These are phyloP conservation scores for Odontesthes bonariensis DNA, from an alignment of 2,113 vertebrate species.

Conservation along the genomic window DNA sequence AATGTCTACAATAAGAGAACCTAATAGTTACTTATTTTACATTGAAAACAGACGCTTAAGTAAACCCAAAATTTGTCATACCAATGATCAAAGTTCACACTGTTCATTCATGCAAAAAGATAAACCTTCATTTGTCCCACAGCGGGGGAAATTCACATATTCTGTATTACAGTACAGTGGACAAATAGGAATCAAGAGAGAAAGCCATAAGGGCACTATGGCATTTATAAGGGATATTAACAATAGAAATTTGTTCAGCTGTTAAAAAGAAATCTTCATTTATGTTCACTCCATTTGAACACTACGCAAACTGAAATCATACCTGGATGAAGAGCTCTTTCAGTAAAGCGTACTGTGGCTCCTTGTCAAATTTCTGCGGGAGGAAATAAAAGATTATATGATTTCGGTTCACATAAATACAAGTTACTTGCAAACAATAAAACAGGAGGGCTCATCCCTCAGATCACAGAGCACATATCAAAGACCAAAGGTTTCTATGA, in stretches of 20 bases:
- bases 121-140: no score
- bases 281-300: not conserved
- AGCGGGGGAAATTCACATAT: no score
- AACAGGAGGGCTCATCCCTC: not conserved
- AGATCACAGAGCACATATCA: not conserved
- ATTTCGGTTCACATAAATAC: not conserved
- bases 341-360: slow-evolving; percentile 91
- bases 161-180: no score
- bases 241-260: no score
- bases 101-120: no score
- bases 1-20: slow-evolving; percentile 85
- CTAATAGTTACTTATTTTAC: not conserved
- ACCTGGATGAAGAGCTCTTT: slow-evolving; percentile 99
- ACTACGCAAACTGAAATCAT: slow-evolving; percentile 14
- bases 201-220: no score
- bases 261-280: no score
- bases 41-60: not conserved
- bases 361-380: slow-evolving; percentile 88
- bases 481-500: not conserved
- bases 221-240: no score
- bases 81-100: no score
- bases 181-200: no score
- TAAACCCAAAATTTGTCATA: no score
- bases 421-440: not conserved
- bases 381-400: slow-evolving; percentile 31